Evolutionary conservation across 2,797 vertebrate genomes (phyloP), one percentile per base, ranked within the genome.

Genomic region (Saxicola maurus): DNA sequence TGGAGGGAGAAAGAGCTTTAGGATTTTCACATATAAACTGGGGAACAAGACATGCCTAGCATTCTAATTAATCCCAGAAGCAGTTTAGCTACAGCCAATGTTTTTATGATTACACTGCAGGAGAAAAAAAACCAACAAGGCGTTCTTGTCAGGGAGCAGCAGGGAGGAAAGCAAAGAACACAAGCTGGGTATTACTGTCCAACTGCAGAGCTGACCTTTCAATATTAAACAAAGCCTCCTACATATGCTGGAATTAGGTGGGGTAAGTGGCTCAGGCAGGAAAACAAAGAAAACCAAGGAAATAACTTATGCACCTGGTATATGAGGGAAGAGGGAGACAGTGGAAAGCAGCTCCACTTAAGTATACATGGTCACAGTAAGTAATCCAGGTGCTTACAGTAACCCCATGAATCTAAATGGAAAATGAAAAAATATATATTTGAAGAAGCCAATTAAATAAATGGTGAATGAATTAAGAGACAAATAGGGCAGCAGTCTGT

Each of bases 131-230:
- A 23, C 3, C 40, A 68, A 74, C 62, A 56, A 67, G 53, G 49
- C 64, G 38, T 21, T 80, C 67, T 43, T 38, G 10, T 55, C 64
- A 94, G 55, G 55, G 42, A 95, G n/a, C 87, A 85, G 61, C 79
- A 80, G 59, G 35, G 45, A 69, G 30, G 56, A 73, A 82, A 92
- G 75, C 77, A 82, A 86, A 68, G n/a, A 81, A 6, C 76, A 64
- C 78, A 89, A 79, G 42, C 49, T 85, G 67, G 53, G 27, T 67
- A 87, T 67, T 73, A 38, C 42, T 60, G 78, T 66, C 86, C 11
- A 2, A 6, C 64, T 82, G 89, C 52, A 73, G 65, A 55, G 4
- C 23, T 92, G 82, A 91, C 89, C 84, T 95, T 94, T 92, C 45
- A 28, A 10, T 77, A 87, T 69, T 80, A 74, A 87, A 49, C 42